Conservation (phyloP, 2,113 vertebrate genomes). For the Lophotis ruficrista region DNA sequence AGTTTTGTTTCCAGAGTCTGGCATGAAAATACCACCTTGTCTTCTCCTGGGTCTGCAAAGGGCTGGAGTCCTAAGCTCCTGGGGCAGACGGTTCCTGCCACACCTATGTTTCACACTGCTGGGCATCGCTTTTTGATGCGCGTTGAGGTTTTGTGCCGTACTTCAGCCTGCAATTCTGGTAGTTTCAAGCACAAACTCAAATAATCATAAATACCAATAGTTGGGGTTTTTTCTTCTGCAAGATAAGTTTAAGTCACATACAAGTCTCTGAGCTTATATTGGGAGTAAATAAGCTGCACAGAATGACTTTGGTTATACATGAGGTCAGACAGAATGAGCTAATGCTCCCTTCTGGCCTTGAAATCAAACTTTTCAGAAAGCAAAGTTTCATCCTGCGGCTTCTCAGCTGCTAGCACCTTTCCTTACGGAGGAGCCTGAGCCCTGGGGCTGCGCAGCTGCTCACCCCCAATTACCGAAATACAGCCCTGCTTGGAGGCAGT, state of each 20-base stretch:
- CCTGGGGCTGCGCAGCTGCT: not conserved
- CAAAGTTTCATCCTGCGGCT: not conserved
- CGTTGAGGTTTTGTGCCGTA: not conserved
- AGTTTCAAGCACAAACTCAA: not conserved
- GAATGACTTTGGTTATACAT: not conserved
- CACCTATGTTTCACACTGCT: fast-evolving
- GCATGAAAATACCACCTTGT: not conserved
- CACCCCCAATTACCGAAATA: not conserved
- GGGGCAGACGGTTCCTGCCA: not conserved
- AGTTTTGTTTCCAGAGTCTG: not conserved
- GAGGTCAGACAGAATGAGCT: constrained; percentile 53
- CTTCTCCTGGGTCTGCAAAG: not conserved
- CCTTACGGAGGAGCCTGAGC: not conserved
- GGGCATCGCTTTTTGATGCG: not conserved
- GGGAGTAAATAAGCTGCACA: not conserved
- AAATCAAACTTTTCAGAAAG: not conserved
- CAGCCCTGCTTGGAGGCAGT: not conserved
- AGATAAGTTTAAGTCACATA: not conserved
- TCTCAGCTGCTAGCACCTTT: not conserved
- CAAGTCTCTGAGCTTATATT: not conserved
- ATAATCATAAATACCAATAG: not conserved
- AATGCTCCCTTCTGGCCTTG: constrained; percentile 35
- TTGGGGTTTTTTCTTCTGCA: not conserved
- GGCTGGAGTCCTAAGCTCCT: not conserved
- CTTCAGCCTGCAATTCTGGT: not conserved